Evolutionary conservation across 2,113 vertebrate species (phyloP).

Genomic region (Rhegmatorhina hoffmannsi): DNA sequence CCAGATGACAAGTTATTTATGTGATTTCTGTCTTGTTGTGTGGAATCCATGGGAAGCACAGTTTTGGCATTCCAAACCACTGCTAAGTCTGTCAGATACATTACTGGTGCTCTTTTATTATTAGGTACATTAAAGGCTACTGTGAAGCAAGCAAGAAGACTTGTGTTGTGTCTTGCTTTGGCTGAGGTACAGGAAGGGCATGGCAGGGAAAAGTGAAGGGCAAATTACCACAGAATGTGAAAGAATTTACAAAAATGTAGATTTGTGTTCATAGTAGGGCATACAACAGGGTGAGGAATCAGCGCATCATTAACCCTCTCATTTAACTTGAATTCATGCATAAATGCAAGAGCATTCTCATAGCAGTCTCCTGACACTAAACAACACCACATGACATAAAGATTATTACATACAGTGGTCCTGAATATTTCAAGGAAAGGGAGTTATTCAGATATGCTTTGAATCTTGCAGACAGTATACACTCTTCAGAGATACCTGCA

Average conservation of each 20-base stretch:
- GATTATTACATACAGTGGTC: neutral
- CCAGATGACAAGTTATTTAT: neutral
- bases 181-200: neutral
- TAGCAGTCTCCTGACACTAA: neutral
- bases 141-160: neutral
- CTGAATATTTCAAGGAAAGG: neutral
- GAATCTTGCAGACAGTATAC: neutral
- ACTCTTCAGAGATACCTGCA: neutral
- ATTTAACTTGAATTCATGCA: neutral
- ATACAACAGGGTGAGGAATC: neutral
- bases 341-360: neutral
- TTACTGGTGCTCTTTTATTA: neutral
- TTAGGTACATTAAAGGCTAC: neutral
- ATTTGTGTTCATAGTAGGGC: neutral
- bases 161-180: fast-evolving
- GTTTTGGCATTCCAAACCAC: neutral
- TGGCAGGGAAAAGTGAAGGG: neutral
- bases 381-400: neutral
- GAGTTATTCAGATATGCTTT: neutral
- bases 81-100: neutral
- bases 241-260: neutral
- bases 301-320: neutral
- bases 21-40: neutral
- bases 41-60: neutral
- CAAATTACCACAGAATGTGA: neutral